Percentiles rank a stretch among this genome's conserved stretches.
These are phyloP conservation scores for Agonum fuliginosum DNA, from an alignment of 2,888 invertebrate species.

Conservation along the genomic window DNA sequence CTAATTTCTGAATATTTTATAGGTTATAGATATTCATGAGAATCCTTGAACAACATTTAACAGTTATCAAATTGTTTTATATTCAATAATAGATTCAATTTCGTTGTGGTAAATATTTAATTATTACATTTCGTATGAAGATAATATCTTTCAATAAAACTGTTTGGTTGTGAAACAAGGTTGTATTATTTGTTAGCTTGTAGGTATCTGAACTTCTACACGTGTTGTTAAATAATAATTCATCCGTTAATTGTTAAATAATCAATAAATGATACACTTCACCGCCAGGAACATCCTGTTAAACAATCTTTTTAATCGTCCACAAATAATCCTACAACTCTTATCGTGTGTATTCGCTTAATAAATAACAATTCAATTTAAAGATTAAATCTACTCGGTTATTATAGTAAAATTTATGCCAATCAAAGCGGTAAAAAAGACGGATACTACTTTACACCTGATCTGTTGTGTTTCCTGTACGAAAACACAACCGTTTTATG, in stretches of 20 bases:
- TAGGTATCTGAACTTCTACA: background rate
- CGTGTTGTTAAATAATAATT: conserved; percentile 21
- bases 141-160: conserved; percentile 23
- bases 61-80: background rate
- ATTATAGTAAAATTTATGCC: conserved; percentile 28
- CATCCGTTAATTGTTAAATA: conserved; percentile 1
- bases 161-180: conserved; percentile 15
- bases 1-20: conserved; percentile 20
- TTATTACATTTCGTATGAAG: conserved; percentile 17
- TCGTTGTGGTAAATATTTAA: conserved; percentile 20
- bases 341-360: background rate
- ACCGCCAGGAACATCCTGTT: conserved; percentile 21
- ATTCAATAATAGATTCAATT: conserved; percentile 14
- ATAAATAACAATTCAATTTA: conserved; percentile 50
- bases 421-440: background rate
- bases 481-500: conserved; percentile 7
- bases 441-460: conserved; percentile 10
- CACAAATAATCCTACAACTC: background rate
- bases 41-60: conserved; percentile 8
- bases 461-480: conserved; percentile 7
- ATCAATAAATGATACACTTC: conserved; percentile 5
- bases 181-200: background rate
- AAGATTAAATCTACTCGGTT: conserved; percentile 20
- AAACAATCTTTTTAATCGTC: background rate
- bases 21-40: background rate